Conservation (phyloP, 2,113 vertebrate genomes). For the Jaculus jaculus region DNA sequence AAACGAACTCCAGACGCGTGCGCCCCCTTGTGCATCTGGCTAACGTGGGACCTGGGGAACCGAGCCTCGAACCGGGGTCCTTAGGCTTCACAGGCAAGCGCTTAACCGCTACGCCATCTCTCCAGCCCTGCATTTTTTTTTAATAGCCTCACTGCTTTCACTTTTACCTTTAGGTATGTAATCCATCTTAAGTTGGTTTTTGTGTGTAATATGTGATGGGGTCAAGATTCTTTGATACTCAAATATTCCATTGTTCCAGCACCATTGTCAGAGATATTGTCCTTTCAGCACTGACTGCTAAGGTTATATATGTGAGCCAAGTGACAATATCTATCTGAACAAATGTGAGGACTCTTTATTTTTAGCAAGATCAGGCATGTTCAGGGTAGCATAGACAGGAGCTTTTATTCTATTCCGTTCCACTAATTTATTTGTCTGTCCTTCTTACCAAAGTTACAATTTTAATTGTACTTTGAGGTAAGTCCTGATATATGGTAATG, state of each 20-base stretch:
- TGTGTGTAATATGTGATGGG: neutral
- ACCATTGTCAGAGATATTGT: neutral
- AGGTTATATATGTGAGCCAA: neutral
- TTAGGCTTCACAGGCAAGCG: too few relatives aligned
- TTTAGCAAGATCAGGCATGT: too few relatives aligned
- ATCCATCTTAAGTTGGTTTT: neutral
- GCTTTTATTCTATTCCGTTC: neutral
- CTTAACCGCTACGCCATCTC: too few relatives aligned
- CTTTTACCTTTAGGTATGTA: neutral
- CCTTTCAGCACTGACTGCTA: neutral
- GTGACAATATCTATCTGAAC: neutral
- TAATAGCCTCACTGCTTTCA: neutral
- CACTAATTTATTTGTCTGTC: neutral
- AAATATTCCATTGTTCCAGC: neutral
- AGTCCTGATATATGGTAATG: neutral
- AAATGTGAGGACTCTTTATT: neutral
- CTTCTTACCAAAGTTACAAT: neutral
- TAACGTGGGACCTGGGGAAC: too few relatives aligned
- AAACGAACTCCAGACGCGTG: too few relatives aligned
- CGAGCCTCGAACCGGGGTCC: too few relatives aligned
- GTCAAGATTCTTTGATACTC: neutral
- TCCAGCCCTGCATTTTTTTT: neutral
- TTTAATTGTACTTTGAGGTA: slow-evolving; percentile 3
- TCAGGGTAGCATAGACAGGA: too few relatives aligned
- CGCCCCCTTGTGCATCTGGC: too few relatives aligned